Conservation (phyloP, 2,888 invertebrate species). For the Limnephilus auricula region DNA sequence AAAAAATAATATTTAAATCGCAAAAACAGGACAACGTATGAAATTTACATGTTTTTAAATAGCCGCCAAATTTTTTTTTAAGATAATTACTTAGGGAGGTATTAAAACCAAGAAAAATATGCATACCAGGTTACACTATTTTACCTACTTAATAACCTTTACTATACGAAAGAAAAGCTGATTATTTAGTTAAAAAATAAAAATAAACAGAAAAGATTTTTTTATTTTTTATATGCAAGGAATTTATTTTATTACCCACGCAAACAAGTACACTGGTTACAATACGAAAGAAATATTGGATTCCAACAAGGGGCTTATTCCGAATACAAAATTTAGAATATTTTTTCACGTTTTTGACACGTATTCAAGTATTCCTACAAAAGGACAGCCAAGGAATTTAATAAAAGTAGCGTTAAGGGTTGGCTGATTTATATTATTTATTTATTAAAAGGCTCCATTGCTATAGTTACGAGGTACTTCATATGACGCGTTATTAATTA, state of each 20-base stretch:
- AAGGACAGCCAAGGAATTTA: conserved; percentile 33
- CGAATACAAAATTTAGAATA: conserved; percentile 19
- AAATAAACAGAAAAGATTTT: neutral
- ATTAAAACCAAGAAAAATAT: no score
- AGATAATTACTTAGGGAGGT: no score
- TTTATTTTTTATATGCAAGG: neutral
- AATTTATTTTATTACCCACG: neutral
- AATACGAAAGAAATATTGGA: neutral
- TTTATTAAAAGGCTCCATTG: neutral
- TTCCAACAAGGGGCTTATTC: neutral
- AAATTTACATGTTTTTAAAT: no score
- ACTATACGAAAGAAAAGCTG: no score
- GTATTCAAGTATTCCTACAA: conserved; percentile 31
- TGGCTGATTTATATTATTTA: conserved; percentile 33
- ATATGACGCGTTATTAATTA: neutral
- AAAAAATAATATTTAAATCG: neutral
- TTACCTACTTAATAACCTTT: no score
- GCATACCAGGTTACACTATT: no score
- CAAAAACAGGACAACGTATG: no score
- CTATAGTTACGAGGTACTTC: conserved; percentile 3
- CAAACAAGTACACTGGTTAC: neutral
- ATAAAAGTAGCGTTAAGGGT: conserved; percentile 20
- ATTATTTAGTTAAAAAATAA: no score
- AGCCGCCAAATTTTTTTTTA: neutral
- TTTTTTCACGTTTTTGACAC: conserved; percentile 1